Evolutionary conservation across 2,113 vertebrate genomes (phyloP), one percentile per base, ranked within the genome.

Genomic region (Mirounga angustirostris): DNA sequence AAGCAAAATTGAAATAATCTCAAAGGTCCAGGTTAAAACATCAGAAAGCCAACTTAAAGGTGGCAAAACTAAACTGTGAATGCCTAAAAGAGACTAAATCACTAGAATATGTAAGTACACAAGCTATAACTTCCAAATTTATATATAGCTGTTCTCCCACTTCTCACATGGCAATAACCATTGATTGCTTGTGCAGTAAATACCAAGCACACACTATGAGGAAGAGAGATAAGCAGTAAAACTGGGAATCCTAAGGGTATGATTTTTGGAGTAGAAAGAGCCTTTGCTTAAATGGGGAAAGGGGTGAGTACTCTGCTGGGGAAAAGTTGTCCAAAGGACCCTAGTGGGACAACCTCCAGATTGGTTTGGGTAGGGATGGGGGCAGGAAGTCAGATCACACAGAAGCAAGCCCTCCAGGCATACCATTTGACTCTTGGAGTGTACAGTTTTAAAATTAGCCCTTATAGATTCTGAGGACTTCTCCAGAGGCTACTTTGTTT

Each of bases 1-100:
- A 87, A 43, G 54, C 33, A 73, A 92, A 87, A 63, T 22, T 54
- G n/a, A 92, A 95, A 80, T 87, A n/a, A 63, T 54, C 61, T 54
- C n/a, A 36, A 87, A 92, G 9, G 81, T 79, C 36, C 50, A 61
- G 7, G 19, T 95, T 71, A 87, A 87, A 86, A 79, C 30, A 86
- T 54, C 19, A 80, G 63, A 92, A 92, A 80, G 54, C 54, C 73
- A 87, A n/a, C 2, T n/a, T 91, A 65, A 59, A 73, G 59, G 43
- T 30, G 5, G n/a, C 43, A 61, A 86, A 86, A 91, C 30, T 69
- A 52, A 91, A 79, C 19, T 71, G 26, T 50, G 36, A 84, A 69
- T 50, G 0, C 58, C 59, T 78, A 18, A 46, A 76, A 36, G n/a
- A 78, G 50, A 84, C 50, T 46, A 58, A 67, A 33, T 58, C 30